Conservation (phyloP, 35 echinoderm and acorn worm species). For the Hemicentrotus pulcherrimus region DNA sequence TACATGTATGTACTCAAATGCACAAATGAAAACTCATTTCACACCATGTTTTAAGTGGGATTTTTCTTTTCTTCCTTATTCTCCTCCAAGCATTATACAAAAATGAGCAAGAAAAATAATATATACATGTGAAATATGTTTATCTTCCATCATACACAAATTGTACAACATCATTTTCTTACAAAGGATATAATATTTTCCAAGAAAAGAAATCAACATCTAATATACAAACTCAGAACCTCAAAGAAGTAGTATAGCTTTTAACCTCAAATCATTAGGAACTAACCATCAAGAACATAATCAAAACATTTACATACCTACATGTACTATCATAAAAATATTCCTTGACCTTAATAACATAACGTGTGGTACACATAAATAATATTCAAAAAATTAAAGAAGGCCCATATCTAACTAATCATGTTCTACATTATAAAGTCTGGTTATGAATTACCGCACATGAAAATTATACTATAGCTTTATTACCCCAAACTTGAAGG, state of each 20-base stretch:
- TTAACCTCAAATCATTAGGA: background rate
- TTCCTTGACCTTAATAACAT: background rate
- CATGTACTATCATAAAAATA: background rate
- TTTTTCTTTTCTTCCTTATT: background rate
- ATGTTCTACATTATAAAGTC: too few relatives aligned
- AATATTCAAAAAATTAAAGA: too few relatives aligned
- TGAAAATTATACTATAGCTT: too few relatives aligned
- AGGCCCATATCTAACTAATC: too few relatives aligned
- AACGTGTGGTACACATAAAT: too few relatives aligned
- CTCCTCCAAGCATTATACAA: background rate
- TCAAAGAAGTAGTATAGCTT: background rate
- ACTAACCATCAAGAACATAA: background rate
- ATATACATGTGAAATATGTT: background rate
- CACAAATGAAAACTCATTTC: background rate
- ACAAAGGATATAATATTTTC: background rate
- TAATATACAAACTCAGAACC: background rate
- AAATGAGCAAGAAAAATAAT: constrained; percentile 5
- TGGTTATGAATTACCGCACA: too few relatives aligned
- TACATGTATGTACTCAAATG: background rate
- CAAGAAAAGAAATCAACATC: constrained; percentile 19
- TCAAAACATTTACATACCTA: background rate
- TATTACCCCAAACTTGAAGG: too few relatives aligned
- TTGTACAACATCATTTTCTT: background rate
- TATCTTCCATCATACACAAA: constrained; percentile 4
- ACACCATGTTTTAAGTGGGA: background rate